Evolutionary conservation across 2,113 vertebrate genomes (phyloP).

Genomic region (Perca flavescens): DNA sequence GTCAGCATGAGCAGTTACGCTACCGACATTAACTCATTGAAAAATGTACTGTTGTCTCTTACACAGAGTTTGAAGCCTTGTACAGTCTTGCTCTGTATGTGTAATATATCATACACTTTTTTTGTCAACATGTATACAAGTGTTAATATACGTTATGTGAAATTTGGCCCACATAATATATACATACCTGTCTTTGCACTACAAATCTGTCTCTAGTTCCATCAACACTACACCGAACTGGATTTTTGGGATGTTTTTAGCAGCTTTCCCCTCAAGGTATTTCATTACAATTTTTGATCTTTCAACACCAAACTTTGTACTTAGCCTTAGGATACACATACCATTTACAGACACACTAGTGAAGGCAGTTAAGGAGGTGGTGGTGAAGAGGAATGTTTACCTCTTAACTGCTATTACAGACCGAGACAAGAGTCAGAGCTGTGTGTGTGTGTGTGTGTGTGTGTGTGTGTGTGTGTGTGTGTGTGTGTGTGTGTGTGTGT

Average conservation of each 20-base stretch:
- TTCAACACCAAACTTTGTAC: neutral
- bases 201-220: neutral
- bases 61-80: neutral
- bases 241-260: neutral
- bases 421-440: neutral
- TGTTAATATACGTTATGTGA: neutral
- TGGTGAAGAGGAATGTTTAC: neutral
- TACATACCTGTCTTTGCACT: neutral
- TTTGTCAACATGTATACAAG: neutral
- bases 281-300: conserved; percentile 5
- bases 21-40: neutral
- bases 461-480: neutral
- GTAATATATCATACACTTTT: neutral
- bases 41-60: neutral
- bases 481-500: neutral
- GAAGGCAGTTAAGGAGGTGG: neutral
- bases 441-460: neutral
- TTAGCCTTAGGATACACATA: neutral
- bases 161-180: neutral
- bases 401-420: conserved; percentile 7
- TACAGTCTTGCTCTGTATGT: neutral
- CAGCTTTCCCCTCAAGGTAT: neutral
- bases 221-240: neutral
- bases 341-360: neutral
- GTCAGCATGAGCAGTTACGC: conserved; percentile 16